These are phyloP conservation scores for Pectinophora gossypiella DNA, from an alignment of 1,140 invertebrate species.

Conservation along the genomic window DNA sequence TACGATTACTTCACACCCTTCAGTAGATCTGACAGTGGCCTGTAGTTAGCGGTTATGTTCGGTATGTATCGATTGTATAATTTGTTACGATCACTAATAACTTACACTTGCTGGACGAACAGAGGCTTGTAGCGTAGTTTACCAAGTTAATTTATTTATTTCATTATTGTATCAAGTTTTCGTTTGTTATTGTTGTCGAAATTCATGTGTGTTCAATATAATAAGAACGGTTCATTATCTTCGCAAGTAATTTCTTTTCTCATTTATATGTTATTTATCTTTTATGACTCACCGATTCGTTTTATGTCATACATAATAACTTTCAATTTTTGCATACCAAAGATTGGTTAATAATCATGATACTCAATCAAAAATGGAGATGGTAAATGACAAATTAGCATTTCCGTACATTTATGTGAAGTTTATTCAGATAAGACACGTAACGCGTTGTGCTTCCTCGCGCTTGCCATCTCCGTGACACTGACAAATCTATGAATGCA, in stretches of 20 bases:
- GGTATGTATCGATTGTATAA: conserved; percentile 4
- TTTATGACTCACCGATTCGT: no score
- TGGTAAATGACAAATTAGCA: conserved; percentile 5
- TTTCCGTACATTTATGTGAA: not conserved
- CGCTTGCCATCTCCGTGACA: conserved; percentile 4
- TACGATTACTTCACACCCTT: not conserved
- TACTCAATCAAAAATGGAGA: conserved; percentile 14
- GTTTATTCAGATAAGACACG: no score
- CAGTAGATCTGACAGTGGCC: conserved; percentile 51
- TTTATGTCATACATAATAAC: no score
- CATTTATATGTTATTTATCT: no score
- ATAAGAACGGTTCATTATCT: no score
- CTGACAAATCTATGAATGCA: not conserved
- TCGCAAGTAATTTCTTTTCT: no score
- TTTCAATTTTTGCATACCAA: conserved; percentile 12
- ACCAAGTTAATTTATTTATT: conserved; percentile 12
- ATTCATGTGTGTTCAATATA: no score
- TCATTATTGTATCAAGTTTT: not conserved
- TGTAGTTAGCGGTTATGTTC: conserved; percentile 41
- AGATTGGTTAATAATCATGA: conserved; percentile 19
- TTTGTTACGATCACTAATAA: not conserved
- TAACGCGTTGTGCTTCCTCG: not conserved
- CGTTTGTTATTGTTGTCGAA: no score
- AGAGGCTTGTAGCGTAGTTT: conserved; percentile 19
- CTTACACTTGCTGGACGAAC: conserved; percentile 5